Evolutionary conservation across 1,140 invertebrate genomes (phyloP), one percentile per base, ranked within the genome.

Genomic region (Cotesia vestalis): DNA sequence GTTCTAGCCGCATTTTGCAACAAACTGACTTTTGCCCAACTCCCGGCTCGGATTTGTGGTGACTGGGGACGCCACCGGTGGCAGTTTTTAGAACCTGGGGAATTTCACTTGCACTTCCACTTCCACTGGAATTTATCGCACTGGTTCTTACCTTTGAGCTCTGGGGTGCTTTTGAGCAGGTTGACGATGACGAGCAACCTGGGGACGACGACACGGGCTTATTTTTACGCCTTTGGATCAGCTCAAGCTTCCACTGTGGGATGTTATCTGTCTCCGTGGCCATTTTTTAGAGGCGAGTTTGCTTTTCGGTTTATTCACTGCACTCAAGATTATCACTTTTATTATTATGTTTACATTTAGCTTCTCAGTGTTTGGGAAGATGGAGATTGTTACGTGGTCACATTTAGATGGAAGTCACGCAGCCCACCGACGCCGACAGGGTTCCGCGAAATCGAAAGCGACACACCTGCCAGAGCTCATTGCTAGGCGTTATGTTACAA

Each of bases 191-290:
- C 27, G 78, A 20, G 68, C 74, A 80, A 75, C 76, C 84, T 85
- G 72, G 85, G 75, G 80, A 74, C 52, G 63, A 77, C 17, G 69
- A 81, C 80, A 66, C 72, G 81, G 79, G 88, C 73, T 53, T 88
- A 83, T 79, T 88, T 83, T 78, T 86, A 80, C 40, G 89, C 64
- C 91, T 88, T 81, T 91, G 89, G 77, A 93, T 91, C 76, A 94
- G 86, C 81, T 94, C 92, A 73, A 90, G 89, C 80, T 93, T 94
- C 92, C 92, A 93, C 82, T 92, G 91, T 46, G 92, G 84, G 72
- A 85, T 75, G 53, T 71, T 67, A 74, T 34, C 52, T 34, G 59
- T 75, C 52, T 34, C 52, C 34, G 59, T 75, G 57, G 59, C 69
- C 8, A 46, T 46, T 46, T 6, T 46, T 46, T 27, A 27, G 1